Conservation (phyloP, 1,140 invertebrate species). For the Ostrea denselamellosa region DNA sequence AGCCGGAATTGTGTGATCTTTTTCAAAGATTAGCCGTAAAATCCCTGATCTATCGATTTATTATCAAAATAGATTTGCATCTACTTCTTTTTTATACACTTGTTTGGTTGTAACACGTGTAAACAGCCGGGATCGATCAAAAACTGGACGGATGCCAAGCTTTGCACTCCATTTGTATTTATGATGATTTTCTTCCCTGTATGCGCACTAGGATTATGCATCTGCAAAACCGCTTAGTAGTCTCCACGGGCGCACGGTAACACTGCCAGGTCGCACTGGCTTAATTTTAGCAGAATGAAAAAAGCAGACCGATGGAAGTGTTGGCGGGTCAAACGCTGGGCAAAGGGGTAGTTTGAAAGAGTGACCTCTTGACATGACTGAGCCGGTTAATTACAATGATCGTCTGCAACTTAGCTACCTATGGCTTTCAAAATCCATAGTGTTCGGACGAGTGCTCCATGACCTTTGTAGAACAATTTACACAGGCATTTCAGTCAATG, state of each 20-base stretch:
- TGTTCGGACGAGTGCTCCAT: conserved; percentile 16
- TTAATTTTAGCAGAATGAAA: conserved; percentile 17
- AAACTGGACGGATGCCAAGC: neutral
- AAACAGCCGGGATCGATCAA: conserved; percentile 15
- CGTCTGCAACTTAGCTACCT: conserved; percentile 36
- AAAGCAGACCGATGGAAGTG: conserved; percentile 5
- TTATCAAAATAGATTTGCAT: conserved; percentile 16
- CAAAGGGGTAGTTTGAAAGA: conserved; percentile 29
- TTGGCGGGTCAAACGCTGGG: neutral
- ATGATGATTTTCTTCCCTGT: conserved; percentile 13
- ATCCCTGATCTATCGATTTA: neutral
- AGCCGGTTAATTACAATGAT: conserved; percentile 28
- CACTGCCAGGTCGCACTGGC: conserved; percentile 24
- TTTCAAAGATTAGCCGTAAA: neutral
- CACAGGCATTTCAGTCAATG: conserved; percentile 31
- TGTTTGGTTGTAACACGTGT: conserved; percentile 18
- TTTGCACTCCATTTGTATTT: conserved; percentile 35
- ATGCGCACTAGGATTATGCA: neutral
- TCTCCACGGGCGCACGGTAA: conserved; percentile 27
- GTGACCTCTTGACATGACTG: conserved; percentile 32
- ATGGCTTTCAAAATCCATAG: conserved; percentile 39
- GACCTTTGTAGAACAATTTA: conserved; percentile 26
- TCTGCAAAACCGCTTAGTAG: conserved; percentile 26
- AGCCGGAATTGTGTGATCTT: neutral
- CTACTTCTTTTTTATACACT: conserved; percentile 21